Evolutionary conservation across 2,888 invertebrate species (phyloP), one percentile per base, ranked within the genome.

Genomic region (Aspidiotus rigidus): DNA sequence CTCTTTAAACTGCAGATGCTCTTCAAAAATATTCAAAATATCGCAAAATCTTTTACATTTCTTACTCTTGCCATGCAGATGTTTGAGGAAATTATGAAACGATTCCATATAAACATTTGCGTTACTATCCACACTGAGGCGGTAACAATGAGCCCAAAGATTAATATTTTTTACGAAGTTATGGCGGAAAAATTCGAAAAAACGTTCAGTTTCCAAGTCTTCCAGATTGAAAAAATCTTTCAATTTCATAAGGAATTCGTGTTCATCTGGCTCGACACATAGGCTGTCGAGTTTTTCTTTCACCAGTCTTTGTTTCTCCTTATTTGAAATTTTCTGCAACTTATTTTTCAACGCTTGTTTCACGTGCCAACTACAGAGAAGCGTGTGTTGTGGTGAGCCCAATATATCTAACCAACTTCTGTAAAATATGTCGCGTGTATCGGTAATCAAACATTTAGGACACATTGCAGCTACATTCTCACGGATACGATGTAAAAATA

Each of bases 401-500:
- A 59, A 10, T 28, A 17, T 28, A 7, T 10, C 28, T 7, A 2
- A 9, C 59, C 59, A 59, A 13, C 39, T 59, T 10, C 28, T 28
- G 59, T 28, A 59, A 28, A 13, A 39, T 11, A 39, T 28, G 13
- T 16, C 11, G 17, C 39, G 10, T 39, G 28, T 59, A 11, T 59
- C 59, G 28, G 17, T 28, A 13, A 59, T 59, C 10, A 59, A 59
- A 13, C 17, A 17, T 7, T 28, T 59, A 17, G 59, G 17, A 13
- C 10, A 10, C 13, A 59, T 1, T 28, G 17, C 9, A 39, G 13
- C 59, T 8, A 17, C 39, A 8, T 28, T 16, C 39, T 59, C 11
- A 15, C 59, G 28, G 10, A 59, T 6, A 9, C 17, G 13, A 28
- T 39, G 59, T 39, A 70, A 16, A 16, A 64, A 54, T 49, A 70